Evolutionary conservation across 2,888 invertebrate species (phyloP).

Genomic region (Trachelus stipa): DNA sequence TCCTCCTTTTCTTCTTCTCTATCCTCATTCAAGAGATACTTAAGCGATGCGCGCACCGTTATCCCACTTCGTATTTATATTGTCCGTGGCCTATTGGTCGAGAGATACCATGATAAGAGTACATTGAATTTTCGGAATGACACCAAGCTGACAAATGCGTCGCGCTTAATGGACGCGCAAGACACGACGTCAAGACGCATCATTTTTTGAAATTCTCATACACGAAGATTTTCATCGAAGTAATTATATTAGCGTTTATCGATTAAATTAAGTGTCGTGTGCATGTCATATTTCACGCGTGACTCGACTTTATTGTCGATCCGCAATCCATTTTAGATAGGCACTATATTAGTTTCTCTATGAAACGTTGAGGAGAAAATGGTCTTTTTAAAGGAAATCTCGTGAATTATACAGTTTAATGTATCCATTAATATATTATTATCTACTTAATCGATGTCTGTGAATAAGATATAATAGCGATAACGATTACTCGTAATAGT

Average conservation of each 20-base stretch:
- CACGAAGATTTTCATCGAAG: conserved; percentile 34
- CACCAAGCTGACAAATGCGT: not conserved
- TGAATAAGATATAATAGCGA: conserved; percentile 31
- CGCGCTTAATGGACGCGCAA: not conserved
- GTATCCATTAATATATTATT: conserved; percentile 32
- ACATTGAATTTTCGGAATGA: not conserved
- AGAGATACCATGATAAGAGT: not conserved
- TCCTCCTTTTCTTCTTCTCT: not conserved
- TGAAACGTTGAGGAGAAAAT: conserved; percentile 12
- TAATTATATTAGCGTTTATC: conserved; percentile 22
- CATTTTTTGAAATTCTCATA: not conserved
- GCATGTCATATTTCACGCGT: conserved; percentile 32
- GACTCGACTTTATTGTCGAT: conserved; percentile 14
- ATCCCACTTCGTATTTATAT: not conserved
- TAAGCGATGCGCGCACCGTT: not conserved
- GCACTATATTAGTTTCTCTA: conserved; percentile 40
- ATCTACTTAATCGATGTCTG: conserved; percentile 51
- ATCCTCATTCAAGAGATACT: not conserved
- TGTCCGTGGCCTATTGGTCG: not conserved
- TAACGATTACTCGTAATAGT: conserved; percentile 16
- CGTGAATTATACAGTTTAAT: conserved; percentile 29
- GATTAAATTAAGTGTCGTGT: conserved; percentile 45
- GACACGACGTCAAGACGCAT: not conserved
- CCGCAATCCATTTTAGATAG: conserved; percentile 44
- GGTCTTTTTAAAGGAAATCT: conserved; percentile 36